Conservation (phyloP, 2,888 invertebrate species). For the Cataglyphis altisquamis region DNA sequence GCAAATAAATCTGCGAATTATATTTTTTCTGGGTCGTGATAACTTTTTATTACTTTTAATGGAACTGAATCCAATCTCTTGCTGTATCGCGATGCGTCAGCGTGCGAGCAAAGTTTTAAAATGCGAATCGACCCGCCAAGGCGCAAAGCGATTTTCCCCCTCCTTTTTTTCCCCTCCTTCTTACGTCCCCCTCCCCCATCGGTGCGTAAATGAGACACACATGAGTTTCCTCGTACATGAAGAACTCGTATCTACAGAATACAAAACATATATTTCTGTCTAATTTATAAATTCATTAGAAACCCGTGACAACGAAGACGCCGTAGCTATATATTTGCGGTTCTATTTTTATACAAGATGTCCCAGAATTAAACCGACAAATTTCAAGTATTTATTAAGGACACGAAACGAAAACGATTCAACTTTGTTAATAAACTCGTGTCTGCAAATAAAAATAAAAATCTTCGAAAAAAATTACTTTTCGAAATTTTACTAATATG, state of each 20-base stretch:
- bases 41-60: constrained; percentile 18
- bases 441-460: too few relatives aligned
- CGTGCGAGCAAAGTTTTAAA: background rate
- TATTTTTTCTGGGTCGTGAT: constrained; percentile 20
- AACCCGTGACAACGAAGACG: background rate
- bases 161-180: background rate
- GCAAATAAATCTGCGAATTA: background rate
- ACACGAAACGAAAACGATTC: too few relatives aligned
- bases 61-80: constrained; percentile 1
- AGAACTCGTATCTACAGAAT: background rate
- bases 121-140: background rate
- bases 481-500: too few relatives aligned
- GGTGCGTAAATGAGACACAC: background rate
- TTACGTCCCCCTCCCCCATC: background rate
- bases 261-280: background rate
- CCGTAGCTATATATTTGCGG: background rate
- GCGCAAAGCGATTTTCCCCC: background rate
- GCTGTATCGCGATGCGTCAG: background rate
- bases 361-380: too few relatives aligned
- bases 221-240: background rate
- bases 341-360: background rate
- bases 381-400: too few relatives aligned
- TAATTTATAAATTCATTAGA: background rate
- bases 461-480: too few relatives aligned
- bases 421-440: too few relatives aligned